Evolutionary conservation across 2,888 invertebrate species (phyloP), one percentile per base, ranked within the genome.

Genomic region (Lobophora halterata): DNA sequence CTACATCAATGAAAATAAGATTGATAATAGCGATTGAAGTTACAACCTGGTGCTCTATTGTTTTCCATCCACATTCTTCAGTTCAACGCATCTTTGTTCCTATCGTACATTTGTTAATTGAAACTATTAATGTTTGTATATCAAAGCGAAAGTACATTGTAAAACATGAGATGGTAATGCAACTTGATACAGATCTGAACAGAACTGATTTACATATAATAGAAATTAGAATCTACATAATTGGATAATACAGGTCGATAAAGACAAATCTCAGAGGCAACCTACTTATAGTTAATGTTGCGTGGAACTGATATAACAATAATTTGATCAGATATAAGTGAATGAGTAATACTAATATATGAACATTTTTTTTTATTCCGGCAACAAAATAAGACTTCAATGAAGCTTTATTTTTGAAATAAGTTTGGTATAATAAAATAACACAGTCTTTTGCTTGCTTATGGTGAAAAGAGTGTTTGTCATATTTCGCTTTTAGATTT

Each of bases 191-290:
- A 47, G 46, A 48, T 54, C 48, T 35, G 51, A 61, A 51, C 49
- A 53, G 36, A 16, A 32, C 19, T 36, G 17, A 65, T 65, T 63
- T 60, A 58, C 65, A 66, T 65, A 66, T 63, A 66, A 66, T 65
- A 56, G 65, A 56, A 61, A 61, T 66, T 57, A 61, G 25, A 65
- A 65, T 66, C 47, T 42, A 47, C 45, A 51, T 54, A 53, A 55
- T 49, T 55, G 56, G 63, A 63, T 65, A 50, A 55, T 59, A 58
- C 50, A 31, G 44, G 49, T 46, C 52, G 65, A 63, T 66, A 63
- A 48, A 46, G 46, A 50, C 49, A 51, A 57, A 59, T 54, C 40
- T 48, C 32, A 46, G 44, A 26, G 44, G 43, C 16, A 29, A 36
- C 30, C 31, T 41, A 33, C 23, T 24, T 32, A 16, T 21, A 44